Conservation (phyloP, 1,140 invertebrate genomes). For the Brachionus rotundiformis region DNA sequence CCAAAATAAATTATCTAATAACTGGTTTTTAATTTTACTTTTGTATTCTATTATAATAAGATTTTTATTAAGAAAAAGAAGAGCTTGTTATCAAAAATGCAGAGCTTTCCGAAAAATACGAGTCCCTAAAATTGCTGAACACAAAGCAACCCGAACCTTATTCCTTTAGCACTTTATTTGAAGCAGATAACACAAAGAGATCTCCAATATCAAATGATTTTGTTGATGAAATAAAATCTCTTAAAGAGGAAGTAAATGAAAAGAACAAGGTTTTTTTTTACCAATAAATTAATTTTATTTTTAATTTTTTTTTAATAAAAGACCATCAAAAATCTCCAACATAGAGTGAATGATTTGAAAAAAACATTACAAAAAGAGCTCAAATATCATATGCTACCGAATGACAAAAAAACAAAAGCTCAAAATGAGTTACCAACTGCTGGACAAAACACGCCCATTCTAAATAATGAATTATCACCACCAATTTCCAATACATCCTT, state of each 20-base stretch:
- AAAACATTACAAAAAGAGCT: slow-evolving; percentile 85
- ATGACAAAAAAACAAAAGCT: not conserved
- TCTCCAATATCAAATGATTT: not conserved
- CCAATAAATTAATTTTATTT: not conserved
- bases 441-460: not conserved
- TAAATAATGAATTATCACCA: not conserved
- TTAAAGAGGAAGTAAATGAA: slow-evolving; percentile 20
- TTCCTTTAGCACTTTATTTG: not conserved
- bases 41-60: not conserved
- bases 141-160: not conserved
- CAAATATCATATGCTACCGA: slow-evolving; percentile 28
- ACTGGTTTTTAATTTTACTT: not conserved
- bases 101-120: slow-evolving; percentile 32
- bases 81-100: slow-evolving; percentile 32
- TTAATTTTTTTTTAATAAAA: slow-evolving; percentile 59
- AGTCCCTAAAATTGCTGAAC: not conserved
- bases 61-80: slow-evolving; percentile 36
- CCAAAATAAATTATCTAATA: not conserved
- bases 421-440: not conserved
- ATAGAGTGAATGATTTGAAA: slow-evolving; percentile 81
- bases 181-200: not conserved
- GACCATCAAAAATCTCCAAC: slow-evolving; percentile 83
- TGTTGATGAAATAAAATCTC: slow-evolving; percentile 9
- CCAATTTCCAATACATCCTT: not conserved
- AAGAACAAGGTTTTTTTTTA: slow-evolving; percentile 46